Conservation (phyloP, 2,113 vertebrate genomes). For the Gorilla gorilla region DNA sequence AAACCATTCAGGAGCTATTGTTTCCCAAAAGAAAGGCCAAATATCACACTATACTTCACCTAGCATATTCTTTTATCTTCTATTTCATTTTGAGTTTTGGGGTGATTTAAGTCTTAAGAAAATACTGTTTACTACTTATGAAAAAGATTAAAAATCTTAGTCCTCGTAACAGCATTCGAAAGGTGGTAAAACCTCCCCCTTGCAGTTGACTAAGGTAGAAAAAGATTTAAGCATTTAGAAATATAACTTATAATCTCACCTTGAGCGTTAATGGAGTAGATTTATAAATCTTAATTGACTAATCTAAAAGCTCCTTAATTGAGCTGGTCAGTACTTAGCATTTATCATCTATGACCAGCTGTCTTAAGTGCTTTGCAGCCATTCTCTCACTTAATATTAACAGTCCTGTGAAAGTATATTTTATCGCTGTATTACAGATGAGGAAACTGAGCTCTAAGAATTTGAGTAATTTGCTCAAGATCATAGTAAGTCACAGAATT, state of each 20-base stretch:
- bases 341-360: background rate
- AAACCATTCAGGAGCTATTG: background rate
- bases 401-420: background rate
- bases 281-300: constrained; percentile 29
- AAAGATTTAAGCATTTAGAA: constrained; percentile 19
- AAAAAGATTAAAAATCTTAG: constrained; percentile 49
- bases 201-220: background rate
- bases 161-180: background rate
- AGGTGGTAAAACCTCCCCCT: background rate
- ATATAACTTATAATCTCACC: background rate
- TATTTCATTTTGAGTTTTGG: constrained; percentile 34
- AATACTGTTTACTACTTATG: constrained; percentile 31
- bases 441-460: constrained; percentile 31
- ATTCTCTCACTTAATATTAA: constrained; percentile 16
- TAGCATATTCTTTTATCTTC: constrained; percentile 25
- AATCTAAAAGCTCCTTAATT: constrained; percentile 20
- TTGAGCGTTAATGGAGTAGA: background rate
- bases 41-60: background rate
- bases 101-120: constrained; percentile 18
- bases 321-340: background rate
- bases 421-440: constrained; percentile 24
- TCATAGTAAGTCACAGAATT: constrained; percentile 32
- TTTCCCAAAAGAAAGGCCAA: constrained; percentile 34
- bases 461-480: constrained; percentile 46
- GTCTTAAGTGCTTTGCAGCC: background rate